Percentiles rank a stretch among this genome's conserved stretches.
Evolutionary conservation across 2,797 vertebrate genomes (phyloP).

Genomic region (Ctenosaura bakeri): DNA sequence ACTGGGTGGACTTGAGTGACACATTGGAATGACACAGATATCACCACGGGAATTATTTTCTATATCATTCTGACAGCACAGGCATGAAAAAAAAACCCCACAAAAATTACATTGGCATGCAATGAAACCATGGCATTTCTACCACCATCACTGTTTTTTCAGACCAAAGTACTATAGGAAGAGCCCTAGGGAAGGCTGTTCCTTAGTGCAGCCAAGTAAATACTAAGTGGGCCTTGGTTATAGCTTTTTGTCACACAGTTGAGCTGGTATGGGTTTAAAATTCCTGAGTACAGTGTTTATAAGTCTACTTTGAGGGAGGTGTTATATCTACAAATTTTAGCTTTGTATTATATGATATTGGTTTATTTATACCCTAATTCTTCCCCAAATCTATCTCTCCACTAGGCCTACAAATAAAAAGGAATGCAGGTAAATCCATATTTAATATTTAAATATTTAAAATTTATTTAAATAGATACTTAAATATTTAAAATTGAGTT

Average conservation of each 20-base stretch:
- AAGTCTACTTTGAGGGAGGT: not conserved
- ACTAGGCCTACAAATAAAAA: too few species aligned
- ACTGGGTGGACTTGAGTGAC: not conserved
- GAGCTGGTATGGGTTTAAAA: not conserved
- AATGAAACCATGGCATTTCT: not conserved
- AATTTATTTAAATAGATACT: too few species aligned
- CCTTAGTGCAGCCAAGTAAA: not conserved
- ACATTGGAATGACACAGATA: not conserved
- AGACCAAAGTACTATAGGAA: not conserved
- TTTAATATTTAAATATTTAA: too few species aligned
- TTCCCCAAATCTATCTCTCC: too few species aligned
- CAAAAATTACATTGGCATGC: too few species aligned
- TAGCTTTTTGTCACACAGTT: not conserved
- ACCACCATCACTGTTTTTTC: not conserved
- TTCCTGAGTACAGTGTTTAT: not conserved
- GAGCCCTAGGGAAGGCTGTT: too few species aligned
- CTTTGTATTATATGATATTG: not conserved
- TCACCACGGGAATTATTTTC: not conserved
- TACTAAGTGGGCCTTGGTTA: not conserved
- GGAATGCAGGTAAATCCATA: too few species aligned
- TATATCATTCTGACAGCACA: not conserved
- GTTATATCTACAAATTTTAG: not conserved
- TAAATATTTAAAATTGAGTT: too few species aligned
- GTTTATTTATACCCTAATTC: too few species aligned
- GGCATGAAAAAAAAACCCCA: not conserved